phyloP scores from a whole-genome alignment of 2,797 vertebrate species.

The Mustela erminea region DNA sequence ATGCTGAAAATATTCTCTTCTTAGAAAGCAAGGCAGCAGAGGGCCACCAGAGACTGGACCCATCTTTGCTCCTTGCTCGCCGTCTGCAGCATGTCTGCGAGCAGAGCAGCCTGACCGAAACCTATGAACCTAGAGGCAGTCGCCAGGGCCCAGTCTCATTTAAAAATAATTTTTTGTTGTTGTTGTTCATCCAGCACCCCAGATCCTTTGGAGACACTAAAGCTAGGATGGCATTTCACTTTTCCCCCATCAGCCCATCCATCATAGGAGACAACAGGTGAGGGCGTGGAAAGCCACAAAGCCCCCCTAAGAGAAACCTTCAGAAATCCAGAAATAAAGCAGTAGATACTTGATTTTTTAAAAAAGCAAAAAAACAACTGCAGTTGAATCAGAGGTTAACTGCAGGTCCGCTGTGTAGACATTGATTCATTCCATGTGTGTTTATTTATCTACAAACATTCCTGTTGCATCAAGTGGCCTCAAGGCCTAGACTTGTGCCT shows the following conservation, averaged over 20 bases:
- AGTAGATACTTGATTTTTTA: background rate
- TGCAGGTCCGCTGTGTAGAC: slow-evolving; percentile 8
- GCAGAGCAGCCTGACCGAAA: slow-evolving; percentile 54
- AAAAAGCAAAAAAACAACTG: background rate
- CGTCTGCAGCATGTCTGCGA: slow-evolving; percentile 46
- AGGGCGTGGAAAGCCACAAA: background rate
- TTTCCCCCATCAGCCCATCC: slow-evolving; percentile 15
- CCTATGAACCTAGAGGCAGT: background rate
- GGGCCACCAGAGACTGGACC: background rate
- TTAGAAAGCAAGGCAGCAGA: background rate
- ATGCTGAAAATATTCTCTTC: background rate
- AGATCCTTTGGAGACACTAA: background rate
- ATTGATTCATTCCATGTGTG: slow-evolving; percentile 69
- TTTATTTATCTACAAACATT: slow-evolving; percentile 75
- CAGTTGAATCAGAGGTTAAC: slow-evolving; percentile 56
- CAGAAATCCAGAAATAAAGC: slow-evolving; percentile 51
- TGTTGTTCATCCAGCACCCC: slow-evolving; percentile 50
- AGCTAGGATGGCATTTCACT: slow-evolving; percentile 53
- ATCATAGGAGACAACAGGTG: background rate
- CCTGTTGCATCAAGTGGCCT: slow-evolving; percentile 69
- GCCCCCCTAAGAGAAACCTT: background rate
- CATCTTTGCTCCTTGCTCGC: background rate
- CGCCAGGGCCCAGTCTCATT: background rate
- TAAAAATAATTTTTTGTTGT: background rate
- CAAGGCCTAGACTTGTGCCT: slow-evolving; percentile 60